Base-by-base conservation (phyloP, 2,797 vertebrate species). In the Malurus leucopterus region DNA sequence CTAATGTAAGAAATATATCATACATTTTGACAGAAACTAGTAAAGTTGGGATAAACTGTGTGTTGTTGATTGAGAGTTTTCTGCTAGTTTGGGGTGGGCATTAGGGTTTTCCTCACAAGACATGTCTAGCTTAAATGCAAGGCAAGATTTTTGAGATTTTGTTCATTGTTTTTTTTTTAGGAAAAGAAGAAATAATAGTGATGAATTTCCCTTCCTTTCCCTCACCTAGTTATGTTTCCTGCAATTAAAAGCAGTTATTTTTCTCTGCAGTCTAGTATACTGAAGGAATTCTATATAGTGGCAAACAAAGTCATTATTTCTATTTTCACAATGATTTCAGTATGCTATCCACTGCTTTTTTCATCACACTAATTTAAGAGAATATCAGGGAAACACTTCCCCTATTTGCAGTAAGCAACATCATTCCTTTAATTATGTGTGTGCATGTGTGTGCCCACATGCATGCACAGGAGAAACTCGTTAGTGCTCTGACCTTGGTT, bases 381-480 rank as follows among this genome's bases (percentile, higher is more conserved):
- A 17, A 11, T 63, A 5, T 77, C 9, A 8, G 23, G 20, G 57
- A 79, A 58, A 7, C 8, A 16, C 3, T 46, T 12, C 1, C 6
- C 7, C 43, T 65, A 20, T 71, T 65, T 88, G 78, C 3, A 1
- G 18, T 27, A 47, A 74, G 18, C 30, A 41, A 7, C 6, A 36
- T 10, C 1, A 0, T 41, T 72, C 10, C 63, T 24, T 36, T 69
- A 57, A 71, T 73, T 69, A 7, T 40, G 15, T 20, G 15, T 43
- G 8, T 19, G 7, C 1, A 10, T 27, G 1, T 22, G 5, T 44
- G 11, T 20, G 8, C n/a, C 29, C 12, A 22, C 1, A 2, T 10
- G 36, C 3, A 12, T 5, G 21, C 19, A 30, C 26, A 50, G 41
- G 6, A 67, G 26, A 77, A 76, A 49, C 8, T 27, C 38, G 15